Evolutionary conservation across 2,888 invertebrate genomes (phyloP).

Genomic region (Hypomecis punctinalis): DNA sequence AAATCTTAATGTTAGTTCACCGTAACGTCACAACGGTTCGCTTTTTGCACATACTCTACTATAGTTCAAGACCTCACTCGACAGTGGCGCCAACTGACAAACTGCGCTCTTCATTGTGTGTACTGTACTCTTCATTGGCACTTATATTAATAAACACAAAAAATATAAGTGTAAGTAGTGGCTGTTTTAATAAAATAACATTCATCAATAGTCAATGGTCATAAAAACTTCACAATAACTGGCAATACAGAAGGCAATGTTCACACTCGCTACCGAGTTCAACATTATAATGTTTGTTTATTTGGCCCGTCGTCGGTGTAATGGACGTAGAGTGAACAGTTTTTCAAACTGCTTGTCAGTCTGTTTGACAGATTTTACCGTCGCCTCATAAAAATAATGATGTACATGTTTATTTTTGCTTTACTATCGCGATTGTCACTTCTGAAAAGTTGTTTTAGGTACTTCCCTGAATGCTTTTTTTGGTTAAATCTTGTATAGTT

Average conservation of each 20-base stretch:
- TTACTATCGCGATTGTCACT: not conserved
- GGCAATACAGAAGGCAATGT: not conserved
- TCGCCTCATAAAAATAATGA: constrained; percentile 37
- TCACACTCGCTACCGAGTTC: constrained; percentile 6
- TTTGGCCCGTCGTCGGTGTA: constrained; percentile 16
- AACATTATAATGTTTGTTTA: constrained; percentile 22
- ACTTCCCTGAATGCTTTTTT: not conserved
- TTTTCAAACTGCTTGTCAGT: constrained; percentile 33
- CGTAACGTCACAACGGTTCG: too few relatives aligned
- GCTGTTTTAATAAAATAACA: too few relatives aligned
- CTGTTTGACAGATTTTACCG: constrained; percentile 41
- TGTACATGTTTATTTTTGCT: constrained; percentile 31
- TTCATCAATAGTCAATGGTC: too few relatives aligned
- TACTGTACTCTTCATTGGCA: too few relatives aligned
- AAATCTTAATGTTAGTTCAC: too few relatives aligned
- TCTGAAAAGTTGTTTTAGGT: not conserved
- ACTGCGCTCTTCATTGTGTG: too few relatives aligned
- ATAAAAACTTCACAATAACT: not conserved
- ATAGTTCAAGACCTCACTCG: too few relatives aligned
- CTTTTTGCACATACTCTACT: too few relatives aligned
- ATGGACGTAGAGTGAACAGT: constrained; percentile 27
- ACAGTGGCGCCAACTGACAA: too few relatives aligned
- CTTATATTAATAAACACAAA: too few relatives aligned
- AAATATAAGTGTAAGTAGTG: too few relatives aligned
- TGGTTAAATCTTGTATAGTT: not conserved